Conservation (phyloP, 2,113 vertebrate genomes). For the Scomber colias region DNA sequence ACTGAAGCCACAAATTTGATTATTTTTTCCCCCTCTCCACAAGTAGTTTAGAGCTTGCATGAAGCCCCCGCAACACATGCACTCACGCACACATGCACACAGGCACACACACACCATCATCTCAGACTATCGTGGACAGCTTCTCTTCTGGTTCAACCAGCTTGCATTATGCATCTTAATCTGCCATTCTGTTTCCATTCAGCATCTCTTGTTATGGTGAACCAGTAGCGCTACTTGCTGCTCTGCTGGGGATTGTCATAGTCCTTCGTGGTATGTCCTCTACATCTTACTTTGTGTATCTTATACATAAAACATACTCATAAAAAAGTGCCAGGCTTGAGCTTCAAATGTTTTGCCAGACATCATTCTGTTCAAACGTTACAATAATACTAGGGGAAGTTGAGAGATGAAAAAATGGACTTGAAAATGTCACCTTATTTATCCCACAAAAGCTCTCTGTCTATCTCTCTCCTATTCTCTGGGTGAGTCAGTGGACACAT, state of each 20-base stretch:
- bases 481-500: conserved; percentile 48
- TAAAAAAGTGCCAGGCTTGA: neutral
- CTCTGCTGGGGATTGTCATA: conserved; percentile 38
- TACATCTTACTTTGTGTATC: conserved; percentile 21
- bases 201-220: conserved; percentile 44
- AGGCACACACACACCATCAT: neutral
- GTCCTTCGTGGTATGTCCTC: conserved; percentile 20
- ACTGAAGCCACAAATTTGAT: conserved; percentile 81
- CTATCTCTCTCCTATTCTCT: conserved; percentile 35
- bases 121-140: conserved; percentile 19
- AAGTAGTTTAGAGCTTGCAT: conserved; percentile 69
- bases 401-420: conserved; percentile 35
- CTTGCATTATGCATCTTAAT: conserved; percentile 65
- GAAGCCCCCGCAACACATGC: neutral
- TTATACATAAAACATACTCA: conserved; percentile 29
- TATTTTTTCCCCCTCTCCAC: conserved; percentile 67
- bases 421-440: conserved; percentile 60
- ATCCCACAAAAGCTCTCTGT: conserved; percentile 44
- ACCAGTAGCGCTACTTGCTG: conserved; percentile 32
- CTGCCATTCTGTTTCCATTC: conserved; percentile 49
- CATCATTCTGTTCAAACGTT: conserved; percentile 10
- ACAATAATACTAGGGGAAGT: conserved; percentile 4
- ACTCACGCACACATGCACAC: neutral
- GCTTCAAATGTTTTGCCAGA: conserved; percentile 29
- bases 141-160: conserved; percentile 43